Evolutionary conservation across 2,113 vertebrate species (phyloP).

Genomic region (Bothrops jararaca): DNA sequence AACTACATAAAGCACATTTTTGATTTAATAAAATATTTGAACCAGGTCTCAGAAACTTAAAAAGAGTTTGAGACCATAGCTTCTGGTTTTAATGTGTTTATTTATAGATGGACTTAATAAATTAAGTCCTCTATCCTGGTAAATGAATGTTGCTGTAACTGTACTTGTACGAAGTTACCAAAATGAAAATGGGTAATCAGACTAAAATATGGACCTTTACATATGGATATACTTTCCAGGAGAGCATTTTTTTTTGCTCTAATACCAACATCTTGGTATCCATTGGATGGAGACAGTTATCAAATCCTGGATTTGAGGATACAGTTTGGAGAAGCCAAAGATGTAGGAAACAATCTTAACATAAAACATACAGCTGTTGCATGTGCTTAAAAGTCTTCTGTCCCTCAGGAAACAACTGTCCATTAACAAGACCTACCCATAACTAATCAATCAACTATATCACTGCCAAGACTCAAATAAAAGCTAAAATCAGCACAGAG

Average conservation of each 20-base stretch:
- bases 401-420: neutral
- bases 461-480: neutral
- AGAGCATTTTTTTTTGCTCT: neutral
- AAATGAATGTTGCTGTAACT: neutral
- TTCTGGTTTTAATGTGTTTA: neutral
- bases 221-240: neutral
- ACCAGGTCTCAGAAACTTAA: neutral
- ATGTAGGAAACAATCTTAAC: neutral
- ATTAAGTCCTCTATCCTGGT: neutral
- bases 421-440: neutral
- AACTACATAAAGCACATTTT: neutral
- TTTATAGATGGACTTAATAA: neutral
- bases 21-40: neutral
- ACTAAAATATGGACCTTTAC: neutral
- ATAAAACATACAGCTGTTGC: neutral
- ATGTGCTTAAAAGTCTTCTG: neutral
- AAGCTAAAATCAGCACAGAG: neutral
- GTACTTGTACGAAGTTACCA: neutral
- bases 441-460: neutral
- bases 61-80: neutral
- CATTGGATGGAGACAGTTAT: neutral
- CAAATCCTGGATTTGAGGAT: neutral
- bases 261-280: neutral
- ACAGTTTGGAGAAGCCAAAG: neutral
- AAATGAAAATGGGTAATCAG: neutral